A percentile compares a stretch with the other conserved stretches of the same genome.
phyloP scores from a whole-genome alignment of 2,888 invertebrate species.

The Dynastes tityus region DNA sequence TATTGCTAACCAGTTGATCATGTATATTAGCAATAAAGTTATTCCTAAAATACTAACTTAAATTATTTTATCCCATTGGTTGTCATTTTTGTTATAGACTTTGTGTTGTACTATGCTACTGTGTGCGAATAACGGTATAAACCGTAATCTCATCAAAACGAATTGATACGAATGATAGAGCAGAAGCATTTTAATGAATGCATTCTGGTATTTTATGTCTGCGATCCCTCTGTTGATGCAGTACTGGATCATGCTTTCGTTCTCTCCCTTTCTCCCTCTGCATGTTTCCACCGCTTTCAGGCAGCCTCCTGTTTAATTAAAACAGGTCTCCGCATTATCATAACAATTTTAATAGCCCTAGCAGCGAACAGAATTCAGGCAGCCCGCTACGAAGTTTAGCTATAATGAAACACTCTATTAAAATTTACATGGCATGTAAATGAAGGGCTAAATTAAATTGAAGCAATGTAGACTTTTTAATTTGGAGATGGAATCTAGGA shows the following conservation, averaged over 20 bases:
- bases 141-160: neutral
- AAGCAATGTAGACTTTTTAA: constrained; percentile 36
- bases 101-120: neutral
- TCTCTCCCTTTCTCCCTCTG: neutral
- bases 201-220: neutral
- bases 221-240: neutral
- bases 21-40: no score
- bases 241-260: no score
- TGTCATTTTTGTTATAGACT: no score
- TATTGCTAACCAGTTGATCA: no score
- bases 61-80: no score
- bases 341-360: constrained; percentile 45
- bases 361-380: constrained; percentile 24
- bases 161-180: neutral
- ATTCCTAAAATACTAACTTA: no score
- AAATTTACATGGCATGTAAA: constrained; percentile 45
- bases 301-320: constrained; percentile 39
- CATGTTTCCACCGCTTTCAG: constrained; percentile 12
- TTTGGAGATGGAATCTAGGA: neutral
- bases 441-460: constrained; percentile 33
- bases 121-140: neutral
- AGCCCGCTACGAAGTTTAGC: constrained; percentile 23
- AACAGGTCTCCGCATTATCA: constrained; percentile 44
- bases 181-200: neutral
- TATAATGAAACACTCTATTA: constrained; percentile 48